Evolutionary conservation across 2,113 vertebrate species (phyloP).

Genomic region (Lamprologus lemairii): DNA sequence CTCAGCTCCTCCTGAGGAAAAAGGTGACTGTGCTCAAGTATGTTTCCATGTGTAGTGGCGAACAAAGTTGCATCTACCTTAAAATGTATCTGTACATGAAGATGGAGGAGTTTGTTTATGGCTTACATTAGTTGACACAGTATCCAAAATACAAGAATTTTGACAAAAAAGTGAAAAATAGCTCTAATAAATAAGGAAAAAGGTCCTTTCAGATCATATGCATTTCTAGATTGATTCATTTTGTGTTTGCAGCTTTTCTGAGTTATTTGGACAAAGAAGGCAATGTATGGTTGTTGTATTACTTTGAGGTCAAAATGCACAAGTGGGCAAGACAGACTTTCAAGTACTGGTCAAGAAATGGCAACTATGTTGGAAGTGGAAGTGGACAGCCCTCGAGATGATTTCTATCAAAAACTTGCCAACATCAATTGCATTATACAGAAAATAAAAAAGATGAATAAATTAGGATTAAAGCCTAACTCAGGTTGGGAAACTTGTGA

Average conservation of each 20-base stretch:
- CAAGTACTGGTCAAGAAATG: not conserved
- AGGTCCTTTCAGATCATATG: not conserved
- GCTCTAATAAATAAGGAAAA: not conserved
- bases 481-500: not conserved
- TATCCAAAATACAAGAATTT: not conserved
- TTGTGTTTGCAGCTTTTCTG: not conserved
- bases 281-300: not conserved
- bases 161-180: not conserved
- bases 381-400: rapidly evolving
- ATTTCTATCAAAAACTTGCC: not conserved
- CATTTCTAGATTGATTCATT: not conserved
- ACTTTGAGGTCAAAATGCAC: not conserved
- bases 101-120: rapidly evolving
- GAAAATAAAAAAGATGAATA: not conserved
- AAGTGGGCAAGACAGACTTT: not conserved
- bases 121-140: not conserved
- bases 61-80: not conserved
- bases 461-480: not conserved
- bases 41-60: rapidly evolving
- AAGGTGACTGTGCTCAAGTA: not conserved
- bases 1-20: not conserved
- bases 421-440: not conserved
- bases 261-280: not conserved
- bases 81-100: not conserved
- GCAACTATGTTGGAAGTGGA: rapidly evolving